phyloP scores from a whole-genome alignment of 2,113 vertebrate species.

The Periophthalmus modestus region DNA sequence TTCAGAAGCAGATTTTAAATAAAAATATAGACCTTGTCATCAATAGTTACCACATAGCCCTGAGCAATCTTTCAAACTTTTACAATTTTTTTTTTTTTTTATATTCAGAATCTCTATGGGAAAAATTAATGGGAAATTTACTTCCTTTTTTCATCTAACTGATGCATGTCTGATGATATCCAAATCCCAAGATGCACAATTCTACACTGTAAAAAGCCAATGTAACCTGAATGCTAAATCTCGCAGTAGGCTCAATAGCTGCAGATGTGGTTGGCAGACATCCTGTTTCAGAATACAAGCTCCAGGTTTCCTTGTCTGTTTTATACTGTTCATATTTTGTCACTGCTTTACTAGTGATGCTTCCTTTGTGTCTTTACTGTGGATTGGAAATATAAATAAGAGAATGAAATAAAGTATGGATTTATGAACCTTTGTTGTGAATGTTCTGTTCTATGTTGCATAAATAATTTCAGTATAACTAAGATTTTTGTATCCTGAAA shows the following conservation, averaged over 20 bases:
- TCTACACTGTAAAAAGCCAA: not conserved
- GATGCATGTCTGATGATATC: too few relatives aligned
- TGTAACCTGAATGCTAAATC: not conserved
- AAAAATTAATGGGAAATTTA: too few relatives aligned
- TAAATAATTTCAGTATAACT: not conserved
- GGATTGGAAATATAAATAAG: constrained; percentile 42
- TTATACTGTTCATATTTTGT: constrained; percentile 52
- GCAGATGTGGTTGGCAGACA: not conserved
- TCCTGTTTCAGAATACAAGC: constrained; percentile 32
- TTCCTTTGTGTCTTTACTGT: constrained; percentile 42
- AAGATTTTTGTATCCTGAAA: too few relatives aligned
- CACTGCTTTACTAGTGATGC: constrained; percentile 21
- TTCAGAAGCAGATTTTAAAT: too few relatives aligned
- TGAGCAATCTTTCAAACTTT: too few relatives aligned
- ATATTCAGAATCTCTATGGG: too few relatives aligned
- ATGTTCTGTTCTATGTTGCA: not conserved
- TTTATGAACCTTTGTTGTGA: constrained; percentile 5
- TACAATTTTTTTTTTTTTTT: too few relatives aligned
- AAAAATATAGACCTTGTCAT: too few relatives aligned
- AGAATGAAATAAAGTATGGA: constrained; percentile 67
- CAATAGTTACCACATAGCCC: too few relatives aligned
- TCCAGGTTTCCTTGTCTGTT: constrained; percentile 50
- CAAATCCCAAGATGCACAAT: too few relatives aligned
- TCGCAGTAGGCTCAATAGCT: not conserved
- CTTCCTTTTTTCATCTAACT: too few relatives aligned